These are phyloP conservation scores for Drosophila limbata DNA, from an alignment of 2,888 invertebrate genomes.

Conservation along the genomic window DNA sequence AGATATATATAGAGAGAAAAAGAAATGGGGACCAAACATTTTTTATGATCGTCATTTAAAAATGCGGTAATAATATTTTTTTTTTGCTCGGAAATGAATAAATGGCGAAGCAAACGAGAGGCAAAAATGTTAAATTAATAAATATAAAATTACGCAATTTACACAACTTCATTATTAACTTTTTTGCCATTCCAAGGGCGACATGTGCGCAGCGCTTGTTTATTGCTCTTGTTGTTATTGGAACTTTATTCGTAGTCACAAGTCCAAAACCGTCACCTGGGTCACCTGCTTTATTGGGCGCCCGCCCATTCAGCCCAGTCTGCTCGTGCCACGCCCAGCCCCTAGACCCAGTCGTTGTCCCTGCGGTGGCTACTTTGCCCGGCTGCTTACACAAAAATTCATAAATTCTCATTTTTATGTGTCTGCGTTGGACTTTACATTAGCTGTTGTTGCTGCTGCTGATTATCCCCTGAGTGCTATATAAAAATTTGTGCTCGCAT, in stretches of 20 bases:
- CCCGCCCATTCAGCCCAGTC: conserved; percentile 21
- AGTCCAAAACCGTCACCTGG: conserved; percentile 74
- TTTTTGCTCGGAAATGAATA: conserved; percentile 31
- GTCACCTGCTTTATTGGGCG: conserved; percentile 58
- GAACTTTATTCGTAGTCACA: conserved; percentile 53
- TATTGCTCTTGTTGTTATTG: conserved; percentile 49
- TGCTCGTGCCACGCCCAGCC: conserved; percentile 7
- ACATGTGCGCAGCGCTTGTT: conserved; percentile 62
- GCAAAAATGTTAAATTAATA: conserved; percentile 62
- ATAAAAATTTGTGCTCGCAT: conserved; percentile 64
- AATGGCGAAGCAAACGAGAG: conserved; percentile 29
- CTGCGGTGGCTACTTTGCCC: conserved; percentile 59
- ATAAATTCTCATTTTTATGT: conserved; percentile 78
- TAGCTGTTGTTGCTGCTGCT: conserved; percentile 55
- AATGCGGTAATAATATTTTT: conserved; percentile 41
- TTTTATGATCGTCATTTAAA: conserved; percentile 51
- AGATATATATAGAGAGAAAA: neutral
- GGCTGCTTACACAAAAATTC: conserved; percentile 64
- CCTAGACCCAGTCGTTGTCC: conserved; percentile 34
- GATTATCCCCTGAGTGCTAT: conserved; percentile 77
- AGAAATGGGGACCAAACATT: neutral
- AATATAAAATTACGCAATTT: conserved; percentile 70
- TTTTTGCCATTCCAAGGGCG: conserved; percentile 39
- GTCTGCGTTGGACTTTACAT: conserved; percentile 75
- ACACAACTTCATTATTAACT: conserved; percentile 74